A percentile compares a stretch with the other conserved stretches of the same genome.
phyloP scores from a whole-genome alignment of 2,113 vertebrate species.

The Mohoua ochrocephala region DNA sequence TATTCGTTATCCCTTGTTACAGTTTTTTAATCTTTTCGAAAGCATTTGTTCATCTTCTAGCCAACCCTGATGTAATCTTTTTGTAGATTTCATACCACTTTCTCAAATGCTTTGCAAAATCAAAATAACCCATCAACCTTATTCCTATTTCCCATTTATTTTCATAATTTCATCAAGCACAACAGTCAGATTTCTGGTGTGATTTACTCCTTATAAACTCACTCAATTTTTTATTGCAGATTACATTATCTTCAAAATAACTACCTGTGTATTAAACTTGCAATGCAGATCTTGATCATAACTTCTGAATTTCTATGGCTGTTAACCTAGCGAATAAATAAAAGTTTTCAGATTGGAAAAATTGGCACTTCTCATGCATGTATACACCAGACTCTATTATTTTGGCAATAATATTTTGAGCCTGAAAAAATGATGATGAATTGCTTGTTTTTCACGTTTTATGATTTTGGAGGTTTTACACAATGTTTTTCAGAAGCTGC shows the following conservation, averaged over 20 bases:
- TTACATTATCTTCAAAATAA: neutral
- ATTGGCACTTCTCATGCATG: neutral
- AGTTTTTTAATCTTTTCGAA: neutral
- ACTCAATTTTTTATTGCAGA: neutral
- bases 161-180: neutral
- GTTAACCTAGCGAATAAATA: neutral
- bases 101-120: neutral
- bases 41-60: neutral
- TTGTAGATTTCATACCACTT: neutral
- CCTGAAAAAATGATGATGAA: neutral
- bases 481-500: neutral
- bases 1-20: neutral
- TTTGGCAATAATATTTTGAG: neutral
- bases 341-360: neutral
- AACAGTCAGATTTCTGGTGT: neutral
- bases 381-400: neutral
- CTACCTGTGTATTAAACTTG: neutral
- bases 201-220: slow-evolving; percentile 21
- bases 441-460: neutral
- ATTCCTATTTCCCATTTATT: slow-evolving; percentile 6
- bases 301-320: neutral
- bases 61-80: neutral
- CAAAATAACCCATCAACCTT: neutral
- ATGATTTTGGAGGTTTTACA: neutral
- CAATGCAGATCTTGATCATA: neutral